Percentiles rank a stretch among this genome's conserved stretches.
These are phyloP conservation scores for Somateria mollissima DNA, from an alignment of 2,797 vertebrate genomes.

Conservation along the genomic window DNA sequence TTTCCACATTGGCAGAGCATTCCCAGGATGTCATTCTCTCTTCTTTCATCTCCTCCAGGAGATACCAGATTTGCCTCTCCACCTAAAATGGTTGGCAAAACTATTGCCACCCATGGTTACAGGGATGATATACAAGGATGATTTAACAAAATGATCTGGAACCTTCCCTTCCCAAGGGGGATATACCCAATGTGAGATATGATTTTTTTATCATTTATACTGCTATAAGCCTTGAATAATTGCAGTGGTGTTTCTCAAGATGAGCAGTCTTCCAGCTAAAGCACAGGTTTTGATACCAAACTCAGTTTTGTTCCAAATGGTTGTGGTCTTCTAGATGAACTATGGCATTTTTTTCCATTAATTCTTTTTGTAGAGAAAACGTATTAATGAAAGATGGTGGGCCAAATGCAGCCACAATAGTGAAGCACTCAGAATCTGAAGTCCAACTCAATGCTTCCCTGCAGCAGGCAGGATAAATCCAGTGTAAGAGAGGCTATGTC, in stretches of 20 bases:
- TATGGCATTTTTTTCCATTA: not conserved
- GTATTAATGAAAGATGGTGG: not conserved
- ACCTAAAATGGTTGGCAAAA: too few species aligned
- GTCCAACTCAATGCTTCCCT: not conserved
- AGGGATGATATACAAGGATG: too few species aligned
- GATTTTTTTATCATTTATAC: not conserved
- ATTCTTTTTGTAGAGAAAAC: not conserved
- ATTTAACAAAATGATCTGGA: too few species aligned
- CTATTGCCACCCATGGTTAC: too few species aligned
- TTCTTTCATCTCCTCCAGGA: not conserved
- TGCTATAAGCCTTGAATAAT: not conserved
- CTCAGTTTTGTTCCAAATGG: not conserved
- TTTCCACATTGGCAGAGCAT: not conserved
- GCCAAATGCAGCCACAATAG: not conserved
- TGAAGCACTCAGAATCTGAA: not conserved
- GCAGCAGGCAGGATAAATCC: not conserved
- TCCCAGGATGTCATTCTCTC: not conserved
- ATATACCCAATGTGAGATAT: not conserved
- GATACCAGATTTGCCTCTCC: not conserved
- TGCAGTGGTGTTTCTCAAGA: not conserved
- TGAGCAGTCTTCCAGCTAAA: not conserved
- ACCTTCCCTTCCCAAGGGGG: too few species aligned
- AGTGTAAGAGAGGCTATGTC: not conserved
- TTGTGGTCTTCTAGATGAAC: not conserved
- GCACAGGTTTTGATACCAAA: not conserved